Conservation (phyloP, 2,888 invertebrate species). For the Amphipoea oculea region DNA sequence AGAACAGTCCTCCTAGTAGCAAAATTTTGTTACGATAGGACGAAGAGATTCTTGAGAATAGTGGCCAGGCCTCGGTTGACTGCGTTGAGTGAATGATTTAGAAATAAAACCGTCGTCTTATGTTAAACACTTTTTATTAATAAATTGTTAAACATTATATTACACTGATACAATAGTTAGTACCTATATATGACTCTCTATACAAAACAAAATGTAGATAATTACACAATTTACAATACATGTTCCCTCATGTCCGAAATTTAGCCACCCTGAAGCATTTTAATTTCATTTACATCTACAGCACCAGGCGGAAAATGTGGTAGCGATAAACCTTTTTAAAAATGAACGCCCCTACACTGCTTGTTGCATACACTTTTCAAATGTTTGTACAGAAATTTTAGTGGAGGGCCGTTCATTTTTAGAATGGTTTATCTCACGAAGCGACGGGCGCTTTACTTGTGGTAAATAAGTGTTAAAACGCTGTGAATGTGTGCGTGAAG, state of each 20-base stretch:
- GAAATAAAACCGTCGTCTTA: constrained; percentile 16
- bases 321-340: no score
- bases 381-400: no score
- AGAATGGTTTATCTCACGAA: not conserved
- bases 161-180: constrained; percentile 79
- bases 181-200: constrained; percentile 84
- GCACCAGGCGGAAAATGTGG: not conserved
- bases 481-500: not conserved
- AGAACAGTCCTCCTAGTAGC: not conserved
- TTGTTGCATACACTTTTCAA: no score
- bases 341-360: no score
- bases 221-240: constrained; percentile 80
- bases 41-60: not conserved
- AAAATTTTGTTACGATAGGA: not conserved
- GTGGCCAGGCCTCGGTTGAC: not conserved
- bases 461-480: not conserved
- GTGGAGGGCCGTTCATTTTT: no score
- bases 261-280: constrained; percentile 55
- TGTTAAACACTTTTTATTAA: constrained; percentile 83
- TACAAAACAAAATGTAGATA: constrained; percentile 80
- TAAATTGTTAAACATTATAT: constrained; percentile 83
- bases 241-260: constrained; percentile 48
- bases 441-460: not conserved
- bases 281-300: constrained; percentile 16
- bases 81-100: not conserved